Percentiles rank a stretch among this genome's conserved stretches.
phyloP scores from a whole-genome alignment of 2,888 invertebrate species.

The Thereva unica region DNA sequence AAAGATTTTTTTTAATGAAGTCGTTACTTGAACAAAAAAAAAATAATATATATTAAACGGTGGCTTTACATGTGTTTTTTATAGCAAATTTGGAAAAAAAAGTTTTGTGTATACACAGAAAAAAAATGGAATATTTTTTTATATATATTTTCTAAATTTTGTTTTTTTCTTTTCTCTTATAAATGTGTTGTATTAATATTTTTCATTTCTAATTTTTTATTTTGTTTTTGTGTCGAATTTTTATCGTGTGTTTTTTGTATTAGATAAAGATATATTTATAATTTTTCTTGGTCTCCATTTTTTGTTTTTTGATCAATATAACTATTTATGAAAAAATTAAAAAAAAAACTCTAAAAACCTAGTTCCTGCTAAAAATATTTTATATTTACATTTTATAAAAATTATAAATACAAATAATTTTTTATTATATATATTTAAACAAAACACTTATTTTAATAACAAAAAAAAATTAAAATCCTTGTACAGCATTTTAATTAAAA shows the following conservation, averaged over 20 bases:
- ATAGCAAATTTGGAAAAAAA: conserved; percentile 25
- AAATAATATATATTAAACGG: neutral
- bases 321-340: too few relatives aligned
- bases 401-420: too few relatives aligned
- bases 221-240: conserved; percentile 3
- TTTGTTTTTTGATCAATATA: conserved; percentile 18
- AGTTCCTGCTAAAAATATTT: too few relatives aligned
- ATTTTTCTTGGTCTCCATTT: conserved; percentile 10
- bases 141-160: too few relatives aligned
- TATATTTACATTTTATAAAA: too few relatives aligned
- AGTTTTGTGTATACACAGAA: neutral
- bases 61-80: conserved; percentile 39
- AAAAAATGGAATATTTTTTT: conserved; percentile 4
- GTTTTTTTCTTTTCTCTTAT: too few relatives aligned
- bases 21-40: too few relatives aligned
- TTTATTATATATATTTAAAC: too few relatives aligned
- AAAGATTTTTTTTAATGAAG: too few relatives aligned
- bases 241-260: conserved; percentile 30
- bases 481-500: conserved; percentile 30
- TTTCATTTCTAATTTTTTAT: conserved; percentile 3
- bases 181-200: neutral
- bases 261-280: conserved; percentile 4
- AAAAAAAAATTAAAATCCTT: conserved; percentile 29
- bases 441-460: too few relatives aligned
- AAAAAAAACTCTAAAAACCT: conserved; percentile 1